Base-by-base conservation (phyloP, 2,888 invertebrate species). In the Leucoma salicis region DNA sequence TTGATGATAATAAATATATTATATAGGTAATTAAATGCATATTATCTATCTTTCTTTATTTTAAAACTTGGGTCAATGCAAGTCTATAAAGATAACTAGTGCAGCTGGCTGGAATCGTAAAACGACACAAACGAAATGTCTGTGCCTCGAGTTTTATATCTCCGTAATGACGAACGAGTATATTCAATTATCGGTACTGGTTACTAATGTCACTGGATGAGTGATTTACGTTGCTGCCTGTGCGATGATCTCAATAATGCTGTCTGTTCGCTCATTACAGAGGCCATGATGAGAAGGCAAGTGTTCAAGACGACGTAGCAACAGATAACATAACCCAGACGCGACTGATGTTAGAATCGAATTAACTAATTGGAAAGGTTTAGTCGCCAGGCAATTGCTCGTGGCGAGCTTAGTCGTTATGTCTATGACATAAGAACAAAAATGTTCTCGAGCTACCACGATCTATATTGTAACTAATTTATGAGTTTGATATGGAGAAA, bases 111-210 rank as follows among this genome's bases (percentile, higher is more conserved):
- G 61, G 59, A 70, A 74, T 84, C 86, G 79, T 86, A 81, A 86
- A 86, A 77, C 65, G 57, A 65, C 65, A 87, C 83, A 88, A 81
- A 76, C 82, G 74, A 56, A 51, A 61, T 69, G 74, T 66, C 78
- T 87, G 83, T 87, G 64, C 68, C 58, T 58, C 66, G 59, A 68
- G 68, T 78, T 86, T 84, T 83, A 86, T 79, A 76, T 70, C 72
- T 72, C 60, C 69, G 70, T 71, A 73, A 74, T 83, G 82, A 85
- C 83, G 83, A 84, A 84, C 77, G 82, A 82, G 82, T 84, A 82
- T 85, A 86, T 85, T 84, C 78, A 84, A 86, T 85, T 81, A 86
- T 79, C 77, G 75, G 75, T 83, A 81, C 82, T 63, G 54, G 21
- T 21, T 8, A 82, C 69, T 70, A 73, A 81, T 78, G 81, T 79